A percentile compares a stretch with the other conserved stretches of the same genome.
Evolutionary conservation across 2,888 invertebrate species (phyloP).

Genomic region (Drosophila villosipedis): DNA sequence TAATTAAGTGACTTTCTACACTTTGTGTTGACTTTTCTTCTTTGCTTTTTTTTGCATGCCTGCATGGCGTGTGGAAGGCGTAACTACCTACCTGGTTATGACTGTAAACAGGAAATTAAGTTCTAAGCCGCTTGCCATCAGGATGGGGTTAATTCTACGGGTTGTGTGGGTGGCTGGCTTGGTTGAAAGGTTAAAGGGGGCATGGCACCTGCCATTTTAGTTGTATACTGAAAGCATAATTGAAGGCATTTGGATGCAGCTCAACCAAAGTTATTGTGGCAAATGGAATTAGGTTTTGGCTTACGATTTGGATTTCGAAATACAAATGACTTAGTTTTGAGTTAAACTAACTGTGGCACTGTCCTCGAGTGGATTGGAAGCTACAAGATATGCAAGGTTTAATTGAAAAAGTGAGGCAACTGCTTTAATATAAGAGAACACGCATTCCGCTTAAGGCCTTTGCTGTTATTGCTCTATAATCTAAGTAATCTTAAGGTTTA

Average conservation of each 20-base stretch:
- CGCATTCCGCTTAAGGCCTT: neutral
- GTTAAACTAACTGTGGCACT: neutral
- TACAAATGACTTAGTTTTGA: neutral
- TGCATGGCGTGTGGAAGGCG: constrained; percentile 35
- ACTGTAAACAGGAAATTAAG: constrained; percentile 69
- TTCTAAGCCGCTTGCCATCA: constrained; percentile 52
- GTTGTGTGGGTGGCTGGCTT: neutral
- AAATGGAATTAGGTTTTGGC: constrained; percentile 43
- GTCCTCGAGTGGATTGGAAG: neutral
- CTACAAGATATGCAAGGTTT: neutral
- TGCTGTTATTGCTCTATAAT: neutral
- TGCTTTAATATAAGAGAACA: neutral
- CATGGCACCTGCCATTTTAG: constrained; percentile 38
- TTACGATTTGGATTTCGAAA: constrained; percentile 5
- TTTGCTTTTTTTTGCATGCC: constrained; percentile 7
- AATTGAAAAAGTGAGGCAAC: neutral
- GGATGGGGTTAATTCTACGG: constrained; percentile 5
- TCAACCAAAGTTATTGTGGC: constrained; percentile 55
- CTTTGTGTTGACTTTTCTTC: constrained; percentile 35
- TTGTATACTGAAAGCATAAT: constrained; percentile 62
- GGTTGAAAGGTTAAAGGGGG: constrained; percentile 24
- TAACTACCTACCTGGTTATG: constrained; percentile 50
- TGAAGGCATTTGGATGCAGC: constrained; percentile 61
- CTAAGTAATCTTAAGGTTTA: neutral
- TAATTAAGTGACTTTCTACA: constrained; percentile 70